phyloP scores from a whole-genome alignment of 2,113 vertebrate species.

The Stercorarius parasiticus region DNA sequence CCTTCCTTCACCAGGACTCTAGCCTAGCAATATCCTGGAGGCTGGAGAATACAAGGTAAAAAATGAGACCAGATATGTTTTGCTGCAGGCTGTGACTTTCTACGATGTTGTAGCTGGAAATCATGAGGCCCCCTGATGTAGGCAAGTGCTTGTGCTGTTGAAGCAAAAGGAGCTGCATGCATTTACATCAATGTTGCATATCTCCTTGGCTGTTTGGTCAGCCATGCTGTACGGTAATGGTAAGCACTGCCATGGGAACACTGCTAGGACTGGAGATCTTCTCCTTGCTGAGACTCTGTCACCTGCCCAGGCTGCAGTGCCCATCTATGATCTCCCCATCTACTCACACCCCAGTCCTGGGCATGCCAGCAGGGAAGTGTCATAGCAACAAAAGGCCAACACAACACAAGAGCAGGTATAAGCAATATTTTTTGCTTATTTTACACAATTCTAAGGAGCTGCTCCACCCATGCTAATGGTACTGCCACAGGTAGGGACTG shows the following conservation, averaged over 20 bases:
- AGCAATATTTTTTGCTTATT: background rate
- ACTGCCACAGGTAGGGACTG: background rate
- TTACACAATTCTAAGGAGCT: background rate
- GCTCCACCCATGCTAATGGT: background rate
- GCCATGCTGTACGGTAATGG: background rate
- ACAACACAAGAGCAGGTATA: background rate
- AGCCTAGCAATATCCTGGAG: background rate
- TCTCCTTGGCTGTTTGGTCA: background rate
- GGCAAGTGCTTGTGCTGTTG: background rate
- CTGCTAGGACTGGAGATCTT: background rate
- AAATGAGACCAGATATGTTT: background rate
- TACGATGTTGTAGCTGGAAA: background rate
- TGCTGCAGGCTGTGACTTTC: constrained; percentile 1
- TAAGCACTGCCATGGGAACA: background rate
- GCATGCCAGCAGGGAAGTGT: background rate
- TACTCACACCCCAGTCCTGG: background rate
- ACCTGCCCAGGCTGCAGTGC: background rate
- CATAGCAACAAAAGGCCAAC: background rate
- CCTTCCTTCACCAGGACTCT: background rate
- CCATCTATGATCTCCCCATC: background rate
- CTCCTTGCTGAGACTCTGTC: background rate
- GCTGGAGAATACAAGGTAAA: background rate
- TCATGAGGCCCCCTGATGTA: background rate
- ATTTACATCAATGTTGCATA: rapidly evolving
- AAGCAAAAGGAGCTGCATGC: background rate